Conservation (phyloP, 1,140 invertebrate genomes). For the Plutomurus gul region DNA sequence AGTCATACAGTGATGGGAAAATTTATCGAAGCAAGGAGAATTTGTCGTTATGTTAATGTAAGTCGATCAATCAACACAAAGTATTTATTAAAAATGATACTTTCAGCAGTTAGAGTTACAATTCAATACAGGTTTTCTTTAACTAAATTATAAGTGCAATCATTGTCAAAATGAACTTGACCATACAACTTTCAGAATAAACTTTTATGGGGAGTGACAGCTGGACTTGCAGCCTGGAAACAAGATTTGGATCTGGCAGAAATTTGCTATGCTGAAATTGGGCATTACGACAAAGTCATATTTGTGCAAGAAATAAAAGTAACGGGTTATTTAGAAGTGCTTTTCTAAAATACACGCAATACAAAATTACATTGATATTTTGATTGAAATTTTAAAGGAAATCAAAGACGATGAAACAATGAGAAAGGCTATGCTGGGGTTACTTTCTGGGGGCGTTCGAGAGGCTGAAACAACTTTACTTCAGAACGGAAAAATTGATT, state of each 20-base stretch:
- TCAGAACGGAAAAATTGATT: conserved; percentile 73
- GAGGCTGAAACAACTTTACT: conserved; percentile 83
- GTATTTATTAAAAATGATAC: too few species aligned
- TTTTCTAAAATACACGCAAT: too few species aligned
- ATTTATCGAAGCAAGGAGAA: conserved; percentile 76
- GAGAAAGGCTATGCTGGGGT: conserved; percentile 76
- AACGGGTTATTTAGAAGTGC: too few species aligned
- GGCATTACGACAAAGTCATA: conserved; percentile 87
- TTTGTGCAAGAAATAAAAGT: conserved; percentile 85
- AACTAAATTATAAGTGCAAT: conserved; percentile 24
- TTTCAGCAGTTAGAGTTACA: background rate
- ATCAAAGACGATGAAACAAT: conserved; percentile 64
- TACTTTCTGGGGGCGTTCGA: conserved; percentile 75
- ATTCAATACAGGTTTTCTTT: background rate
- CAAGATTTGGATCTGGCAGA: conserved; percentile 83
- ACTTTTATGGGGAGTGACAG: conserved; percentile 86
- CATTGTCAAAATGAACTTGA: too few species aligned
- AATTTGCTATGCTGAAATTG: conserved; percentile 89
- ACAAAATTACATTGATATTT: too few species aligned
- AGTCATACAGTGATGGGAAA: conserved; percentile 66
- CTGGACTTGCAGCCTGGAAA: conserved; percentile 78
- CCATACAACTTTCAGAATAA: conserved; percentile 66
- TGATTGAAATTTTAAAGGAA: too few species aligned
- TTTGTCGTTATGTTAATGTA: conserved; percentile 79
- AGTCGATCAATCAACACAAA: conserved; percentile 23